Conservation (phyloP, 2,888 invertebrate species). For the Reticulitermes lucifugus region DNA sequence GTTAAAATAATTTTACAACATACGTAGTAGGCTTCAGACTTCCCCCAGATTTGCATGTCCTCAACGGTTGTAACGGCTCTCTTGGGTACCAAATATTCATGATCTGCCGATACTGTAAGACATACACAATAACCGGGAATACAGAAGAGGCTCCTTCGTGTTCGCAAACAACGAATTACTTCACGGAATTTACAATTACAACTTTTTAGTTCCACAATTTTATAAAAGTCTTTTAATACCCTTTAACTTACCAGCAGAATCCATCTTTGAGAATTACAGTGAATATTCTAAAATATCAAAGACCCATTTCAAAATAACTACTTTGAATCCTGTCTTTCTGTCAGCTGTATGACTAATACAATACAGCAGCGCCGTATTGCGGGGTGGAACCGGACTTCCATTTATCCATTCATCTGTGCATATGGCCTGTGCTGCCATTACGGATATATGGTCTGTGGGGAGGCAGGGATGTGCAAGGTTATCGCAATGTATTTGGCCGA, state of each 20-base stretch:
- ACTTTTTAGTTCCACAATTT: neutral
- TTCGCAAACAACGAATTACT: neutral
- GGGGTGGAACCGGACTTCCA: too few species aligned
- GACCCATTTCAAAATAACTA: too few species aligned
- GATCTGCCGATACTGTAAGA: conserved; percentile 64
- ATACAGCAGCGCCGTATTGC: too few species aligned
- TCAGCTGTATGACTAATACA: too few species aligned
- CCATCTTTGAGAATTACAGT: neutral
- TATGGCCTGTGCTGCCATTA: too few species aligned
- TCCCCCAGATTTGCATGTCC: conserved; percentile 85
- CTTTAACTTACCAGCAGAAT: conserved; percentile 6
- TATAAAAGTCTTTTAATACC: neutral
- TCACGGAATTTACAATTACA: neutral
- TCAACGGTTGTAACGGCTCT: conserved; percentile 73
- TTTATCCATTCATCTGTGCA: too few species aligned
- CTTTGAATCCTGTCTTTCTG: too few species aligned
- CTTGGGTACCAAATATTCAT: conserved; percentile 73
- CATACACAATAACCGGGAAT: neutral
- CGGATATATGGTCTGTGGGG: too few species aligned
- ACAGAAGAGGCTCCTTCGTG: neutral
- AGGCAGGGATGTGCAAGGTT: too few species aligned
- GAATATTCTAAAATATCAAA: too few species aligned
- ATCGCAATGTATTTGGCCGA: too few species aligned
- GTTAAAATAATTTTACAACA: conserved; percentile 55
- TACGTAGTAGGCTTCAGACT: conserved; percentile 87